Base-by-base conservation (phyloP, 2,888 invertebrate genomes). In the Chymomyza fuscimana region DNA sequence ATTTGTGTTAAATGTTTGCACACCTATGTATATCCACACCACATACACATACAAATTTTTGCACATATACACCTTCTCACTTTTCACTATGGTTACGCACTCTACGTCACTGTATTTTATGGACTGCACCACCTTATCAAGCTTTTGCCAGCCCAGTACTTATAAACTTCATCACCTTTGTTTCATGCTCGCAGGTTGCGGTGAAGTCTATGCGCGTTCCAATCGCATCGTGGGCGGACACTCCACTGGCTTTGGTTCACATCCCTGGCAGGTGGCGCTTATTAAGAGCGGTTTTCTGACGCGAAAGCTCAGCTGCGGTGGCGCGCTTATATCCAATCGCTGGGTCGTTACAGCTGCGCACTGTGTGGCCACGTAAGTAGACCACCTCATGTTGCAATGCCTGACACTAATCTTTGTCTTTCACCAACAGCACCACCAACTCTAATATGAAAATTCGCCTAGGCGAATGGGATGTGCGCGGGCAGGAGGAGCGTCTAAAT, bases 271-370 rank as follows among this genome's bases (percentile, higher is more conserved):
- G 92, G 97, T 96, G 2, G 97, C 97, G 0, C 94, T 98, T 25
- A 97, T 97, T 84, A 97, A 98, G 92, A 96, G 97, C 7, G 97
- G 97, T 36, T 97, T 97, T 89, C 93, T 98, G 19, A 95, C 96
- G 79, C 96, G 97, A 91, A 97, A 98, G 90, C 93, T 98, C 10
- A 97, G 97, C 3, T 98, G 98, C 89, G 98, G 98, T 0, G 98
- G 98, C 0, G 98, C 98, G 0, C 92, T 98, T 51, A 93, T 98
- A 62, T 97, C 96, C 67, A 96, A 97, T 81, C 93, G 97, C 92
- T 98, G 97, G 97, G 96, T 97, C 9, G 95, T 97, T 2, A 98
- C 97, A 0, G 97, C 97, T 0, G 97, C 97, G 4, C 97, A 97
- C 74, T 97, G 97, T 91, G 97, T 97, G 64, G 97, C 97, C 78